phyloP scores from a whole-genome alignment of 2,113 vertebrate species.

The Crotalus helleri region DNA sequence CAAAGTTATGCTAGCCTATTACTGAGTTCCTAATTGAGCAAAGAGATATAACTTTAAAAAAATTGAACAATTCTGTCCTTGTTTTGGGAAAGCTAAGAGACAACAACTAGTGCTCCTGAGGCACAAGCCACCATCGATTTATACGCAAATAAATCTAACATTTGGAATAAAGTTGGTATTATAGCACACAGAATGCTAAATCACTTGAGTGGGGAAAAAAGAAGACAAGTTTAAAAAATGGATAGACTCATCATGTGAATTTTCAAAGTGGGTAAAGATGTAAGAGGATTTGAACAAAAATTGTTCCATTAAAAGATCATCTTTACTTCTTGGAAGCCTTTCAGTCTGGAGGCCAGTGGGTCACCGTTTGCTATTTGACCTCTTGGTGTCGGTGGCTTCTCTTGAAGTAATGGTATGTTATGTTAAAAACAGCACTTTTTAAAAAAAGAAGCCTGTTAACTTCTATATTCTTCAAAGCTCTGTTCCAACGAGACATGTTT shows the following conservation, averaged over 20 bases:
- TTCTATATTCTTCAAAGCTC: constrained; percentile 55
- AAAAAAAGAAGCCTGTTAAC: constrained; percentile 47
- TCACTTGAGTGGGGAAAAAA: constrained; percentile 5
- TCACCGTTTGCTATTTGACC: constrained; percentile 63
- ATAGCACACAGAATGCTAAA: constrained; percentile 47
- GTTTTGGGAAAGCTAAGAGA: neutral
- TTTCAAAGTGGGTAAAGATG: constrained; percentile 63
- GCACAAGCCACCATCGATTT: neutral
- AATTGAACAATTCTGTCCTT: neutral
- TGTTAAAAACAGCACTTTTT: constrained; percentile 50
- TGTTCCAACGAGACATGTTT: constrained; percentile 22
- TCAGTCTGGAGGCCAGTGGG: constrained; percentile 62
- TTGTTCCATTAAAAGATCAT: constrained; percentile 63
- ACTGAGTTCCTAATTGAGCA: neutral
- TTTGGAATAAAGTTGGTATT: neutral
- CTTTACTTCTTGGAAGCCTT: constrained; percentile 70
- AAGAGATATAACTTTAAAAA: neutral
- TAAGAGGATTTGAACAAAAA: constrained; percentile 65
- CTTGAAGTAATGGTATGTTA: constrained; percentile 43
- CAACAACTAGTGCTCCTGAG: neutral
- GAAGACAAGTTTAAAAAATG: constrained; percentile 51
- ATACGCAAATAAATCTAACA: neutral
- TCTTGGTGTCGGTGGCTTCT: constrained; percentile 57
- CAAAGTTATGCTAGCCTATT: neutral
- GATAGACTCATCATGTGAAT: constrained; percentile 60